Conservation (phyloP, 1,140 invertebrate species). For the Bombyx mori region ASM3026992v2 NC_085107.1:18307501-18308000, state of each 20-base stretch:
- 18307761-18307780: conserved; percentile 43
- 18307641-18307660: conserved; percentile 64
- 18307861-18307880: conserved; percentile 45
- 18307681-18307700: conserved; percentile 46
- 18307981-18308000: conserved; percentile 72
- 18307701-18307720: conserved; percentile 57
- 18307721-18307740: conserved; percentile 45
- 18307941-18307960: conserved; percentile 75
- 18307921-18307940: conserved; percentile 75
- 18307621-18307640: conserved; percentile 72
- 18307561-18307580: conserved; percentile 11
- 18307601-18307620: conserved; percentile 31
- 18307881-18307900: conserved; percentile 72
- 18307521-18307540: conserved; percentile 11
- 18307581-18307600: conserved; percentile 38
- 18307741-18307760: conserved; percentile 46
- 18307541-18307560: conserved; percentile 17
- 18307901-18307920: conserved; percentile 77
- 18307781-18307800: conserved; percentile 51
- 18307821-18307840: conserved; percentile 69
- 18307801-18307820: conserved; percentile 44
- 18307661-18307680: conserved; percentile 73
- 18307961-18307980: conserved; percentile 76
- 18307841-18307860: conserved; percentile 54
- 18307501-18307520: conserved; percentile 61